Base-by-base conservation (phyloP, 2,113 vertebrate species). In the Paramisgurnus dabryanus region DNA sequence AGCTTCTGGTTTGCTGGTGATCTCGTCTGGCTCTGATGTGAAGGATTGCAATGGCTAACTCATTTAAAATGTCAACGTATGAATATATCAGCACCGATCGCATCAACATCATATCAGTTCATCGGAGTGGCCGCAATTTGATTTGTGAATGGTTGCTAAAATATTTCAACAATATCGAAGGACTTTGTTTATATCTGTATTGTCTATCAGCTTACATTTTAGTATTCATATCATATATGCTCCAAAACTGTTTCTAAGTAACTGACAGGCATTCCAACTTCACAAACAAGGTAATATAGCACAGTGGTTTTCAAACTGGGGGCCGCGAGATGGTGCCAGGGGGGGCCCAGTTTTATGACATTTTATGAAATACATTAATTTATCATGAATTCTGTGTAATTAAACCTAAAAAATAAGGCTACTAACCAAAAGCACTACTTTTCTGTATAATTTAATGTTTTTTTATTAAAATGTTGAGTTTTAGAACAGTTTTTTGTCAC, bases 31-130 rank as follows among this genome's bases (percentile, higher is more conserved):
- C 76, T 80, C 65, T 87, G 81, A 87, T 83, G 73, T 81, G 70
- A 87, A 80, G 43, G 7, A 81, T 75, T 69, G 74, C 49, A 72
- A 49, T 85, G 67, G 40, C 83, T 79, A 65, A 86, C 83, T 75
- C 17, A 49, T 58, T 60, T 76, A 80, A 81, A 87, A 86, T 85
- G 86, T 89, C 74, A 82, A 73, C 68, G 78, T 89, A 78, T 86
- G 64, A 88, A 87, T 89, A 80, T 17, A 82, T 83, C 12, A 57
- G 78, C 81, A 81, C 9, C 41, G 58, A 74, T 80, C 80, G 70
- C 50, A 64, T 18, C 11, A 78, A 60, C 57, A 47, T n/a, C 12
- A 53, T 8, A 55, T 81, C 81, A 50, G 69, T 79, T 61, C 15
- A 15, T 39, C 47, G 17, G 11, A 73, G 74, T 13, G 69, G 55